Evolutionary conservation across 2,888 invertebrate genomes (phyloP).

Genomic region (Amblyteles armatorius): DNA sequence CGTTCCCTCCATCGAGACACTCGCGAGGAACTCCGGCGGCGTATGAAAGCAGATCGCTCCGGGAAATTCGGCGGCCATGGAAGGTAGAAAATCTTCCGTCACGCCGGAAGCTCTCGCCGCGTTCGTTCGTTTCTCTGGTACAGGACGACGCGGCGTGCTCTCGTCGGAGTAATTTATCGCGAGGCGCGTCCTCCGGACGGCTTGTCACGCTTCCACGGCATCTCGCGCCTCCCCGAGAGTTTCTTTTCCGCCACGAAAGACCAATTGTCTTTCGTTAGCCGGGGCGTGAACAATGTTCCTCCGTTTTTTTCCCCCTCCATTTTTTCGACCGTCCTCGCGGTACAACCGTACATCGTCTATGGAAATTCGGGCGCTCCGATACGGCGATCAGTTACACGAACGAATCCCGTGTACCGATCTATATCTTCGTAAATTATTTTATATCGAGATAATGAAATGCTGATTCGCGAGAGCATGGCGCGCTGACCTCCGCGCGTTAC

Average conservation of each 20-base stretch:
- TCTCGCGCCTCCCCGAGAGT: conserved; percentile 39
- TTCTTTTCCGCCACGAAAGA: conserved; percentile 42
- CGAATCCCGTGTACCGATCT: background rate
- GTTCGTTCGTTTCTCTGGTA: conserved; percentile 53
- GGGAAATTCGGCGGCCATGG: conserved; percentile 56
- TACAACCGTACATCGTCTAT: conserved; percentile 37
- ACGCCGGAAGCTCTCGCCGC: conserved; percentile 61
- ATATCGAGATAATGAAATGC: conserved; percentile 54
- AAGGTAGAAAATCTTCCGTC: conserved; percentile 52
- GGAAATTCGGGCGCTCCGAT: background rate
- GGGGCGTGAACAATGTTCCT: conserved; percentile 54
- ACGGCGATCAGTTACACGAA: background rate
- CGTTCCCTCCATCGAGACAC: background rate
- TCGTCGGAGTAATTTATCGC: conserved; percentile 66
- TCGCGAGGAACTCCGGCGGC: conserved; percentile 19
- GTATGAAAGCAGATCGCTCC: conserved; percentile 29
- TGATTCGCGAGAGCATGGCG: conserved; percentile 50
- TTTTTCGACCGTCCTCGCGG: background rate
- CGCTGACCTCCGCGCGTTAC: conserved; percentile 50
- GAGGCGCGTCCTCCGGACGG: conserved; percentile 63
- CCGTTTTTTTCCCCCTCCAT: background rate
- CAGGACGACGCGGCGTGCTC: conserved; percentile 57
- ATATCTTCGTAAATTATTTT: conserved; percentile 49
- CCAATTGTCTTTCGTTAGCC: conserved; percentile 65
- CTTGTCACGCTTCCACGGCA: conserved; percentile 67